Base-by-base conservation (phyloP, 2,113 vertebrate species). In the Gobio gobio region DNA sequence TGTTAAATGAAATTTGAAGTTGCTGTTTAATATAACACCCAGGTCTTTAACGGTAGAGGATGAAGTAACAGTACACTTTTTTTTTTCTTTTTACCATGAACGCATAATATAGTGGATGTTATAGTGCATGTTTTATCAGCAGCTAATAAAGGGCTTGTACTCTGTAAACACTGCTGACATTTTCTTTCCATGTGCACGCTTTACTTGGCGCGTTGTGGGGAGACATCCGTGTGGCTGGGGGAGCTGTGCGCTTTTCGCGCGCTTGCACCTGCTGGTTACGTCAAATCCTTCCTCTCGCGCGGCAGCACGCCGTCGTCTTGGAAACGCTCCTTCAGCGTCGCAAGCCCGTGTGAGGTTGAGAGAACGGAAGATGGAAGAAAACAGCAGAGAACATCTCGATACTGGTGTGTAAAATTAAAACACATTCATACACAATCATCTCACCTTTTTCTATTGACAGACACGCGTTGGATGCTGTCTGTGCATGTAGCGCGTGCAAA, bases 321-420 rank as follows among this genome's bases (percentile, higher is more conserved):
- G 94, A 86, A 94, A 95, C 95, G 68, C 81, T 10, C 66, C 76
- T 63, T 86, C 89, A 90, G 95, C 94, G 94, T 95, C 92, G 78
- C 89, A 82, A 84, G 83, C 87, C 79, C 51, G 64, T 29, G 43
- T 73, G 81, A 40, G 86, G 68, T 58, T 85, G 68, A 85, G 73
- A 90, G 90, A 91, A 70, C 91, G 91, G 94, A 95, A 94, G 93
- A 95, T 95, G 95, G 94, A 95, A 94, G 94, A 94, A 75, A 93
- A 26, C 90, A 82, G 87, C 66, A 93, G 92, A 92, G 93, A 94
- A n/a, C 63, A 58, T 90, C 90, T 88, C 89, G 93, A 95, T 70
- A 89, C 92, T 89, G 94, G 95, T 95, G 94, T 93, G 95, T 95
- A 94, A 91, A 91, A 64, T 89, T 3, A 75, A 88, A 76, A 72